These are phyloP conservation scores for Heliconius melpomene DNA, from an alignment of 1,140 invertebrate species.

Conservation along the genomic window DNA sequence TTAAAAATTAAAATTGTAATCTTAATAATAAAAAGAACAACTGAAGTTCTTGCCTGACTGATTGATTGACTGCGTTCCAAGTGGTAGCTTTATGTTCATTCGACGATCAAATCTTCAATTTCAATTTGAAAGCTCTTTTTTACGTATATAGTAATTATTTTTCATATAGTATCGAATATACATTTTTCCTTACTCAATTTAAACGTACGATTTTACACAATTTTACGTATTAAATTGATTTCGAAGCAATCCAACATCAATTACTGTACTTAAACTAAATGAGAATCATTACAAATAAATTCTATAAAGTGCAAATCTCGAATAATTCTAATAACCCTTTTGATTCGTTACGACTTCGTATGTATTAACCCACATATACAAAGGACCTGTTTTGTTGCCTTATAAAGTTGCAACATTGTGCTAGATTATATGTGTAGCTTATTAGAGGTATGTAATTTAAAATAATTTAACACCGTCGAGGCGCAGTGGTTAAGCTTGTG, in stretches of 20 bases:
- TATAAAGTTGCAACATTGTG: slow-evolving; percentile 20
- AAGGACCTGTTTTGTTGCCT: slow-evolving; percentile 24
- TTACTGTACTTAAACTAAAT: neutral
- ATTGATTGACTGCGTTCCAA: too few relatives aligned
- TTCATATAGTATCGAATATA: too few relatives aligned
- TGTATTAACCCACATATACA: slow-evolving; percentile 28
- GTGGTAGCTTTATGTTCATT: too few relatives aligned
- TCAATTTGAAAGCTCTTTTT: too few relatives aligned
- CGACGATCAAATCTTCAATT: too few relatives aligned
- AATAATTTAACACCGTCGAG: neutral
- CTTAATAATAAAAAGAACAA: too few relatives aligned
- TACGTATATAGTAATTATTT: too few relatives aligned
- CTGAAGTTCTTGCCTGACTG: too few relatives aligned
- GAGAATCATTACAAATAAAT: neutral
- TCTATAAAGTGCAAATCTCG: neutral
- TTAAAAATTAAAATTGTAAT: too few relatives aligned
- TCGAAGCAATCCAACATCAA: neutral
- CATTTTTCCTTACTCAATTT: too few relatives aligned
- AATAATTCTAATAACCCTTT: slow-evolving; percentile 19
- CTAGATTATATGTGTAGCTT: slow-evolving; percentile 18
- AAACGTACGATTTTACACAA: too few relatives aligned
- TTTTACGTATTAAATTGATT: too few relatives aligned
- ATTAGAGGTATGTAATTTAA: neutral
- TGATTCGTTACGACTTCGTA: slow-evolving; percentile 16
- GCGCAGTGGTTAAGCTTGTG: neutral